Evolutionary conservation across 2,113 vertebrate genomes (phyloP), one percentile per base, ranked within the genome.

Genomic region (Lichenostomus cassidix): DNA sequence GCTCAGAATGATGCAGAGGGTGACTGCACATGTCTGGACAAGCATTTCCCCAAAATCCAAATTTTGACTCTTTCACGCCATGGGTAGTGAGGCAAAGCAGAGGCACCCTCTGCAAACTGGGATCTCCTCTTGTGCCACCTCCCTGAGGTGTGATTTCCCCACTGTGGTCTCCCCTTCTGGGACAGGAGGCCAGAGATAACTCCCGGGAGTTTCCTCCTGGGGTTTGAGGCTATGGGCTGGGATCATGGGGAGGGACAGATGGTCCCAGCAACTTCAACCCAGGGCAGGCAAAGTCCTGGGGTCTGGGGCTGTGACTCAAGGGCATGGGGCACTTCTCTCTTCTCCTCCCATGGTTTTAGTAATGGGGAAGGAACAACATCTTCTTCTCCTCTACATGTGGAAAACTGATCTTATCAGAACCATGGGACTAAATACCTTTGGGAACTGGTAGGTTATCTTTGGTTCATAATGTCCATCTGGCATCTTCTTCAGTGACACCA

Each of bases 401-500:
- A 65, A 64, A 74, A 73, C 9, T 10, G 27, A 49, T 25, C 17
- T 46, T 27, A 10, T 42, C 5, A 7, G 37, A 15, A 83, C 58
- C 11, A 21, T 0, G 0, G 62, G n/a, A 20, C 41, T 46, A 82
- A 97, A 97, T 96, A 99, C 99, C 99, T 99, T 99, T 27, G 99
- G 99, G 95, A 99, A 99, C 96, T 99, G 99, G 96, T 99, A 99
- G 70, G 97, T 98, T 97, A 99, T 99, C 47, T 98, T 98, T 46
- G 99, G 99, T 59, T 99, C 98, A 3, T 99, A 99, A 52, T 4
- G 93, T 33, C 91, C 93, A 11, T 97, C 97, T 1, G 95, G 90
- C 25, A 35, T 97, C 73, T 94, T 98, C 97, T 98, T 99, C 24
- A 99, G 98, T 0, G 98, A 99, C 94, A 99, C 99, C 94, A 99